Conservation (phyloP, 2,797 vertebrate species). For the Muscicapa comitata region DNA sequence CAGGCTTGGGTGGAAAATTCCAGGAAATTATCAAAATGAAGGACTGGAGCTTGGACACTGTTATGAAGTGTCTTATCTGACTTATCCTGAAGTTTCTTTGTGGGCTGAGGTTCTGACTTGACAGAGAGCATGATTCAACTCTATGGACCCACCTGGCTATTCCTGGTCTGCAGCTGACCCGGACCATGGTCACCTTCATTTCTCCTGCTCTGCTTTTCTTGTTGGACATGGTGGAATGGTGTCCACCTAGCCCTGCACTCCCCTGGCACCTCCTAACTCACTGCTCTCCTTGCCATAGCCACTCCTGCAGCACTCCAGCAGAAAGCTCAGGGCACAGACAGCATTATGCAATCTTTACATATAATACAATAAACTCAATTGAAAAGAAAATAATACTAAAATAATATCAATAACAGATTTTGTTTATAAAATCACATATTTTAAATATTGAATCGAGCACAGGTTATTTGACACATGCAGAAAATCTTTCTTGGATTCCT, state of each 20-base stretch:
- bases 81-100: background rate
- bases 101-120: background rate
- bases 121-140: accelerated
- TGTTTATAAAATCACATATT: background rate
- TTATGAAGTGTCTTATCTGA: background rate
- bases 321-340: background rate
- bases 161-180: background rate
- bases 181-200: too few relatives aligned
- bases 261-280: accelerated
- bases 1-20: background rate
- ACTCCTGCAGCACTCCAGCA: background rate
- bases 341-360: too few relatives aligned
- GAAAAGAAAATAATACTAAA: background rate
- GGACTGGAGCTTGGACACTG: background rate
- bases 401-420: background rate
- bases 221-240: background rate
- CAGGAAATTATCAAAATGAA: background rate
- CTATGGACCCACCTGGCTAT: background rate
- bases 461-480: background rate
- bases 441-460: background rate
- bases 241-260: background rate
- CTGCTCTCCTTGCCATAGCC: accelerated
- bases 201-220: background rate
- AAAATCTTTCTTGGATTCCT: background rate
- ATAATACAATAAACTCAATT: background rate